These are phyloP conservation scores for Upupa epops DNA, from an alignment of 2,113 vertebrate species.

Conservation along the genomic window DNA sequence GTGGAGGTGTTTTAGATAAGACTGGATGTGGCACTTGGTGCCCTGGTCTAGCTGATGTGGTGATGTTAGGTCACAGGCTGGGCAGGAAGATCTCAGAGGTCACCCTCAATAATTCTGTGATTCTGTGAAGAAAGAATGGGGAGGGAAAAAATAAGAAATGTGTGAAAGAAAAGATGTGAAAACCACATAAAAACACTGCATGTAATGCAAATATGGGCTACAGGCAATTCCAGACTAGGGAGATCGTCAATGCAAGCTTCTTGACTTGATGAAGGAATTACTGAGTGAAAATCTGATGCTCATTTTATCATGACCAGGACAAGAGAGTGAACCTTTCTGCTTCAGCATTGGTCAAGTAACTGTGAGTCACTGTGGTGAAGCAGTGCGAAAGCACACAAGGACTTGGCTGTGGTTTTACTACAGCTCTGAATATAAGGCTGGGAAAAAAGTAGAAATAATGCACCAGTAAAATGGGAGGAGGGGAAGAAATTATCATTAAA, in stretches of 20 bases:
- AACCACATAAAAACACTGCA: accelerated
- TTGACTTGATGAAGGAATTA: background rate
- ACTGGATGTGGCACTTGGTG: too few relatives aligned
- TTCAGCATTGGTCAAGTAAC: background rate
- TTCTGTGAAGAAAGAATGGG: too few relatives aligned
- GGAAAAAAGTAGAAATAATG: background rate
- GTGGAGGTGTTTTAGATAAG: too few relatives aligned
- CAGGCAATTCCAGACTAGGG: background rate
- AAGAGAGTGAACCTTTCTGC: background rate
- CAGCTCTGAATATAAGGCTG: background rate
- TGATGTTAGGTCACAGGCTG: too few relatives aligned
- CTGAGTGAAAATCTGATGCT: background rate
- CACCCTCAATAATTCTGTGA: too few relatives aligned
- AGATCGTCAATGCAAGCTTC: background rate
- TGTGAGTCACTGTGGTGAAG: background rate
- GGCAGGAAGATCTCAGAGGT: too few relatives aligned
- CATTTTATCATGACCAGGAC: background rate
- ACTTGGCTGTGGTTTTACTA: background rate
- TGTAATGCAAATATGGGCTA: background rate
- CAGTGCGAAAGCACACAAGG: background rate
- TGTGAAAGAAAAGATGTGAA: background rate
- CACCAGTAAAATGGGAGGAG: background rate
- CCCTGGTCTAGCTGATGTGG: too few relatives aligned
- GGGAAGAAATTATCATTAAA: constrained; percentile 12
- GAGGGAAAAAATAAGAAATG: background rate